A percentile compares a stretch with the other conserved stretches of the same genome.
Conservation (phyloP, 2,888 invertebrate genomes). For the Cantharis nigra region DNA sequence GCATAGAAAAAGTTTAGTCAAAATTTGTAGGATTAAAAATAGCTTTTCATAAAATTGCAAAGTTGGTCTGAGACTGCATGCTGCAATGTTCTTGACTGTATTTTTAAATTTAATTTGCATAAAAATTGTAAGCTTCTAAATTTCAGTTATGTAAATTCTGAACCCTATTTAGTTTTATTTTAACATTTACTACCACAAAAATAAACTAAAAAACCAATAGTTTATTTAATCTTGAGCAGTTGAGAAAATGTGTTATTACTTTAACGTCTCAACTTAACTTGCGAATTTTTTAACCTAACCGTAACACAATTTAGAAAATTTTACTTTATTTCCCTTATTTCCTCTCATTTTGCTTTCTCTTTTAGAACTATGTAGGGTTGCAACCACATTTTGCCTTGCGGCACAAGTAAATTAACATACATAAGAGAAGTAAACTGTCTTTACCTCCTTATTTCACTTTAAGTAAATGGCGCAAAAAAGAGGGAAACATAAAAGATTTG, state of each 20-base stretch:
- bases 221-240: neutral
- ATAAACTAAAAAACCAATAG: neutral
- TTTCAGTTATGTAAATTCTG: neutral
- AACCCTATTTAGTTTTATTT: neutral
- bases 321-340: constrained; percentile 31
- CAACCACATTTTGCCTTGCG: constrained; percentile 25
- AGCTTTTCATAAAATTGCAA: neutral
- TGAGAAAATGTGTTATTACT: neutral
- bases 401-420: constrained; percentile 26
- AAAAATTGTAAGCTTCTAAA: neutral
- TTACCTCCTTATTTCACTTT: constrained; percentile 12
- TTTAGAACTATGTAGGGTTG: constrained; percentile 16
- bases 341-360: constrained; percentile 23
- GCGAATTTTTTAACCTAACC: neutral
- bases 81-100: neutral
- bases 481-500: constrained; percentile 2
- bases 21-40: neutral
- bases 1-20: neutral
- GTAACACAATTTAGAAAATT: constrained; percentile 32
- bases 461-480: constrained; percentile 18
- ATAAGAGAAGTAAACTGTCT: constrained; percentile 23
- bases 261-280: neutral
- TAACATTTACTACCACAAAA: neutral
- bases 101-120: neutral
- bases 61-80: neutral